These are phyloP conservation scores for Hecatera dysodea DNA, from an alignment of 2,888 invertebrate species.

Conservation along the genomic window DNA sequence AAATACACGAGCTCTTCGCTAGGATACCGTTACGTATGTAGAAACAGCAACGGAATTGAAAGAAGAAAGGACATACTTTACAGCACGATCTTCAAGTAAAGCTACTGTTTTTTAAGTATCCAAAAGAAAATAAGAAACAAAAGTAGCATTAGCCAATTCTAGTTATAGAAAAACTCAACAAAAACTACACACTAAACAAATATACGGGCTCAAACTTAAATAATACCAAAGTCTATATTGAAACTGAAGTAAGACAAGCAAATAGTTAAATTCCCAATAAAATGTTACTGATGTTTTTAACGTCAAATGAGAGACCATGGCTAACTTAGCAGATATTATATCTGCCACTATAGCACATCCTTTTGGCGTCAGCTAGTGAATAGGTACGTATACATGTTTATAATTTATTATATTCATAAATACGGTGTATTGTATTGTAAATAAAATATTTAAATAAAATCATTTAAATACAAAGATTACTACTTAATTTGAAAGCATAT, in stretches of 20 bases:
- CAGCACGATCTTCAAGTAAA: not conserved
- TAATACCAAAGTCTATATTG: not conserved
- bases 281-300: not conserved
- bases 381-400: slow-evolving; percentile 50
- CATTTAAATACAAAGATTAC: slow-evolving; percentile 61
- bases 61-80: not conserved
- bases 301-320: not conserved
- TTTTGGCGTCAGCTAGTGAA: slow-evolving; percentile 41
- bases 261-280: not conserved
- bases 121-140: not conserved
- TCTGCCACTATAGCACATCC: slow-evolving; percentile 37
- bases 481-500: slow-evolving; percentile 51
- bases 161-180: not conserved
- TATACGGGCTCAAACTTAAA: not conserved
- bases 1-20: not conserved
- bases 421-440: slow-evolving; percentile 63
- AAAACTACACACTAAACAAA: not conserved
- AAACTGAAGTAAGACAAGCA: not conserved
- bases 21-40: not conserved
- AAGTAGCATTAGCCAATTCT: not conserved
- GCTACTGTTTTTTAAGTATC: not conserved
- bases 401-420: slow-evolving; percentile 65
- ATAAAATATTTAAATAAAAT: slow-evolving; percentile 60
- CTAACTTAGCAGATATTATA: slow-evolving; percentile 1
- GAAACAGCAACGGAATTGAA: no score